phyloP scores from a whole-genome alignment of 2,113 vertebrate species.

The Podarcis muralis region DNA sequence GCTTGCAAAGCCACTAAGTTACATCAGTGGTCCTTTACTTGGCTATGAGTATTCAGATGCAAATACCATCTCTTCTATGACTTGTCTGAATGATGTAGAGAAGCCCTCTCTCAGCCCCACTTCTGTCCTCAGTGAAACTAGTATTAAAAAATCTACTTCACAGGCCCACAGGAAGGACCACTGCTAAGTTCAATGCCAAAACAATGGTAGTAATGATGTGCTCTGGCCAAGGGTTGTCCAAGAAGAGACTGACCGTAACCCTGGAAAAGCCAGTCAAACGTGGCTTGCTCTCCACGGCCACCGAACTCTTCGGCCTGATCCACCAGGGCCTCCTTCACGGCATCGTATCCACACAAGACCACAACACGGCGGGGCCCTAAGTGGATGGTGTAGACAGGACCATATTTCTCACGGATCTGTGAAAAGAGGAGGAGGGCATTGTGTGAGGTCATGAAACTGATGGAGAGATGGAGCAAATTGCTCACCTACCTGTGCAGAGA shows the following conservation, averaged over 20 bases:
- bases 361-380: slow-evolving; percentile 65
- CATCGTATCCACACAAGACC: slow-evolving; percentile 68
- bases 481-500: too few species aligned
- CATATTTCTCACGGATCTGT: slow-evolving; percentile 69
- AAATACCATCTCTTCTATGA: not conserved
- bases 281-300: slow-evolving; percentile 63
- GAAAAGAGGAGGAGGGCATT: not conserved
- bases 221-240: too few species aligned
- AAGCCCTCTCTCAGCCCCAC: not conserved
- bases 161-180: not conserved
- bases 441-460: not conserved
- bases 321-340: slow-evolving; percentile 70
- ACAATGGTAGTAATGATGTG: not conserved
- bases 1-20: too few species aligned
- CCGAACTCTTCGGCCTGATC: slow-evolving; percentile 66
- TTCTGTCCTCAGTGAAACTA: not conserved
- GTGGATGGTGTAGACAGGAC: slow-evolving; percentile 67
- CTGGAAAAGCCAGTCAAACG: slow-evolving; percentile 61
- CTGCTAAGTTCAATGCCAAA: not conserved
- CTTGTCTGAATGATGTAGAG: not conserved
- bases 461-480: not conserved
- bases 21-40: too few species aligned
- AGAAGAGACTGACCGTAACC: slow-evolving; percentile 62
- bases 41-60: too few species aligned
- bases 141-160: not conserved